Base-by-base conservation (phyloP, 2,888 invertebrate genomes). In the Epiperipatus broadwayi region DNA sequence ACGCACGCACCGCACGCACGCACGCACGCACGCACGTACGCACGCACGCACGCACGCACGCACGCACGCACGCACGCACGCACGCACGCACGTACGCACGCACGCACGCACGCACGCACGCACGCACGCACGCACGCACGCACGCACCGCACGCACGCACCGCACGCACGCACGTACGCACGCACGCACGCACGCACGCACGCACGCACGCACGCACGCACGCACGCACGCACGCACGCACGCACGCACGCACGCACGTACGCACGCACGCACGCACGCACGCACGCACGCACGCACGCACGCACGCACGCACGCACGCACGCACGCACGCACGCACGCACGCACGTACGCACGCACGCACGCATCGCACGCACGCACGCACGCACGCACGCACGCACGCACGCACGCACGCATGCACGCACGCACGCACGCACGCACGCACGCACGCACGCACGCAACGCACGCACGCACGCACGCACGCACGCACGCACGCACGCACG, bases 191-290 rank as follows among this genome's bases (percentile, higher is more conserved):
- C 36, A 36, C 36, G 36, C 36, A 36, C 21, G 36, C 36, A 36
- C 36, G 36, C 31, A 36, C 36, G 36, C 36, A 36, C 31, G 36
- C 35, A 36, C 35, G 36, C 31, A 36, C 36, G 36, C 36, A 36
- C 36, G 21, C 31, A 36, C 36, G 36, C 31, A 36, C 36, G 36
- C 36, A 36, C 36, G 21, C 31, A 36, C 36, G 36, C 31, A 36
- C 36, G 36, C 36, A 36, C 36, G 36, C 36, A 36, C 36, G 36
- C 31, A 36, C 36, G 31, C 36, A 36, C 36, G 31, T 25, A 36
- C 36, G 36, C 31, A 36, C 36, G 36, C 36, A 36, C 36, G 36
- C 36, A 36, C 36, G 36, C 36, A 36, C 36, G 36, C 31, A 36
- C 36, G 36, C 36, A 36, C 31, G 36, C 36, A 36, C 36, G 36